A percentile compares a stretch with the other conserved stretches of the same genome.
Evolutionary conservation across 2,888 invertebrate species (phyloP).

Genomic region (Rapana venosa): DNA sequence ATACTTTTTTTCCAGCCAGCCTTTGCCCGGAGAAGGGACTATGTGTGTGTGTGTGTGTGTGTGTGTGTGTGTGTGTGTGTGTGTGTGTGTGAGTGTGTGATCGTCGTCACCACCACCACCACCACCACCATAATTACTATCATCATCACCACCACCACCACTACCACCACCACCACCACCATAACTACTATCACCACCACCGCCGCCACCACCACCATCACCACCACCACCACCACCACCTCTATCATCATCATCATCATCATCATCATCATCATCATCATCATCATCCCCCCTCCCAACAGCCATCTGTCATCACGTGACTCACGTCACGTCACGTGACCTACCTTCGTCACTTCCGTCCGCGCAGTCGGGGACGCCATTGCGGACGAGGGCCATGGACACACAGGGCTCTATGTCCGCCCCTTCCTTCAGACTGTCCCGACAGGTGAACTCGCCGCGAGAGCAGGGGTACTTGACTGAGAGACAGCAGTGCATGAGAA

Average conservation of each 20-base stretch:
- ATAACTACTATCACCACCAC: background rate
- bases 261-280: background rate
- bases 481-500: background rate
- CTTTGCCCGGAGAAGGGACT: too few species aligned
- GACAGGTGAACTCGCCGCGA: constrained; percentile 35
- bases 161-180: background rate
- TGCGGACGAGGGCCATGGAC: background rate
- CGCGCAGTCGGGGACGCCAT: constrained; percentile 22
- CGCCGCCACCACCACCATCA: background rate
- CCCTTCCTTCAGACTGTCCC: background rate
- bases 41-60: too few species aligned
- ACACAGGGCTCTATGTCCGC: constrained; percentile 12
- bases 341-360: constrained; percentile 43
- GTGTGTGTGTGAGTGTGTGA: background rate
- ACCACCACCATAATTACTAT: constrained; percentile 15
- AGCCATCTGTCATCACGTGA: background rate
- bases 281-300: too few species aligned
- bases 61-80: too few species aligned
- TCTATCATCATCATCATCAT: constrained; percentile 10
- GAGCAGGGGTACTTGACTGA: constrained; percentile 42
- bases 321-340: constrained; percentile 35
- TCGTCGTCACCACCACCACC: background rate
- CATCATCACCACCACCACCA: constrained; percentile 9
- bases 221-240: background rate
- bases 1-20: too few species aligned